phyloP scores from a whole-genome alignment of 2,888 invertebrate species.

The Ophraella communa region DNA sequence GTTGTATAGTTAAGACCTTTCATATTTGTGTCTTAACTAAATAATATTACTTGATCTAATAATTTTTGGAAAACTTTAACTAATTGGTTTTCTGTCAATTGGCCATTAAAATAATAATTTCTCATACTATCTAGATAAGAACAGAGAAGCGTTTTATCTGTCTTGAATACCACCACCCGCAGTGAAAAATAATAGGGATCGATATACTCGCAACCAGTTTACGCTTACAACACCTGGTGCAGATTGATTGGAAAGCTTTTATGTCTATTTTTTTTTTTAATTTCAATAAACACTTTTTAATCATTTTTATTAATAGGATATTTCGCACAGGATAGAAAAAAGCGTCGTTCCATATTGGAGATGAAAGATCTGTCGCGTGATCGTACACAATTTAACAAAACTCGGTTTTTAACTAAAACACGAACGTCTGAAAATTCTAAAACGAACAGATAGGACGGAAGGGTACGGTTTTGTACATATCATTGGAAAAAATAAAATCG shows the following conservation, averaged over 20 bases:
- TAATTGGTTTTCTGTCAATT: too few relatives aligned
- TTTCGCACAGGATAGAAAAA: background rate
- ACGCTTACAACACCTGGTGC: background rate
- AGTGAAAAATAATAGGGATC: background rate
- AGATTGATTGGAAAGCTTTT: background rate
- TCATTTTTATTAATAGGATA: too few relatives aligned
- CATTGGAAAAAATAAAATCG: conserved; percentile 11
- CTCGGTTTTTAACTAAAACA: conserved; percentile 40
- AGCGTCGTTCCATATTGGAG: background rate
- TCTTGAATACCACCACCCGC: background rate
- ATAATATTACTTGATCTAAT: too few relatives aligned
- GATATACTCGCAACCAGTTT: background rate
- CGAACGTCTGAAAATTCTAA: conserved; percentile 23
- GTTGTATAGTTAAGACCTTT: too few relatives aligned
- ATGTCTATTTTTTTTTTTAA: background rate
- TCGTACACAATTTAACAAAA: conserved; percentile 33
- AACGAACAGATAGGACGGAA: conserved; percentile 31
- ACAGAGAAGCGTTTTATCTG: background rate
- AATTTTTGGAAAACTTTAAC: too few relatives aligned
- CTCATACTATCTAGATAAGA: background rate
- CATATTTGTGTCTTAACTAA: too few relatives aligned
- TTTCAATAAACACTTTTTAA: background rate
- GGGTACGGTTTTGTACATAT: conserved; percentile 22
- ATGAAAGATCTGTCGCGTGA: conserved; percentile 33
- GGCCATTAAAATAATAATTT: background rate